phyloP scores from a whole-genome alignment of 2,113 vertebrate genomes.

The Cavia aperea region DNA sequence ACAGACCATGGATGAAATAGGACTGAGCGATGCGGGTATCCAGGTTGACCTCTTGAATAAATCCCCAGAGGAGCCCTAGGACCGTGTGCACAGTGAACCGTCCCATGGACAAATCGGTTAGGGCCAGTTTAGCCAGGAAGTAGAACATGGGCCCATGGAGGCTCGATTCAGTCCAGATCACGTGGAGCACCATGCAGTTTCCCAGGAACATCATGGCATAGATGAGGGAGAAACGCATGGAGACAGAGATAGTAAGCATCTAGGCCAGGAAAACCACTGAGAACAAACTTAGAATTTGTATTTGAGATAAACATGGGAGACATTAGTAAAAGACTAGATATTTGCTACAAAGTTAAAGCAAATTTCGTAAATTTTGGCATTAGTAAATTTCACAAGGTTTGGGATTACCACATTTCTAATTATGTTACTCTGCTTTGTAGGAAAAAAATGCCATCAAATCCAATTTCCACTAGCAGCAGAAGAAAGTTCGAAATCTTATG shows the following conservation, averaged over 20 bases:
- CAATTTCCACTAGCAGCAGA: neutral
- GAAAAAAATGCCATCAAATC: neutral
- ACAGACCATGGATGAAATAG: conserved; percentile 54
- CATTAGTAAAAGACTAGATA: neutral
- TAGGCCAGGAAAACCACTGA: conserved; percentile 61
- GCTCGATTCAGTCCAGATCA: too few species aligned
- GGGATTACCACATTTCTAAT: neutral
- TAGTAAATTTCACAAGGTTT: neutral
- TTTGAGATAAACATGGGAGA: neutral
- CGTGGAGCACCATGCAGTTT: too few species aligned
- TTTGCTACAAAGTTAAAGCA: neutral
- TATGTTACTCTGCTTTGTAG: neutral
- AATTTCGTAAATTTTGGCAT: neutral
- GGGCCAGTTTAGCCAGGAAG: conserved; percentile 55
- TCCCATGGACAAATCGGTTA: conserved; percentile 55
- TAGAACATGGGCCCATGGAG: neutral
- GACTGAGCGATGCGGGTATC: conserved; percentile 51
- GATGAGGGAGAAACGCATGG: conserved; percentile 53
- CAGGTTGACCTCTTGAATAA: neutral
- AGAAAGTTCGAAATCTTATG: neutral
- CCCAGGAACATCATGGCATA: neutral
- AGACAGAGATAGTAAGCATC: conserved; percentile 62
- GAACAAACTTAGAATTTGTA: conserved; percentile 29
- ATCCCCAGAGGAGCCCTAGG: conserved; percentile 30
- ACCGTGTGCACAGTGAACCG: conserved; percentile 22